These are phyloP conservation scores for Ptycholaimellus sp. DNA, from an alignment of 2,888 invertebrate species.

Conservation along the genomic window DNA sequence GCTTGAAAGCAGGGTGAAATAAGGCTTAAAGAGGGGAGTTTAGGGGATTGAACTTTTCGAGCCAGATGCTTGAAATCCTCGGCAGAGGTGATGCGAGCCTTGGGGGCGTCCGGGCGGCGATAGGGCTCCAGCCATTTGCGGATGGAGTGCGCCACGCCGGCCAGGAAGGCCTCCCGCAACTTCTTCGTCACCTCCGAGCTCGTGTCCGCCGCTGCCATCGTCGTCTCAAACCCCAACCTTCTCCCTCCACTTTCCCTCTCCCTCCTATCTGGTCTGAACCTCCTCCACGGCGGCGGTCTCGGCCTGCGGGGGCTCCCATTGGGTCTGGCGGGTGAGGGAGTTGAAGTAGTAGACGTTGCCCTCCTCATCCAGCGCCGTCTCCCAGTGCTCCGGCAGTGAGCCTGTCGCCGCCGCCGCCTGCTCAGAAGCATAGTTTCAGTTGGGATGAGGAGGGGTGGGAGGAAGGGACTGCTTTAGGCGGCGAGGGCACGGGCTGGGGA, in stretches of 20 bases:
- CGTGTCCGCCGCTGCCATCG: conserved; percentile 6
- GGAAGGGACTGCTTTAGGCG: not conserved
- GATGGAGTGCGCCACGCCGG: conserved; percentile 5
- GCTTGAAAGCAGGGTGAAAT: too few species aligned
- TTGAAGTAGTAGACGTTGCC: conserved; percentile 67
- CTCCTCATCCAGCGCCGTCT: conserved; percentile 50
- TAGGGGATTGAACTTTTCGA: too few species aligned
- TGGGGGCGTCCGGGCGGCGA: conserved; percentile 3
- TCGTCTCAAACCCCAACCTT: not conserved
- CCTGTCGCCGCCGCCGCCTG: conserved; percentile 3
- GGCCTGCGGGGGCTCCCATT: conserved; percentile 7
- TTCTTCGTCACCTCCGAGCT: conserved; percentile 3
- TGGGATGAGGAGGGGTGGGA: too few species aligned
- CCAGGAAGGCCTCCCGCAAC: conserved; percentile 5
- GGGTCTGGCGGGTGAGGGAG: conserved; percentile 8
- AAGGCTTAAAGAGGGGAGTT: too few species aligned
- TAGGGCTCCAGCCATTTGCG: conserved; percentile 6
- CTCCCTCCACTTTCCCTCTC: not conserved
- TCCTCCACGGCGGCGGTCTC: conserved; percentile 8
- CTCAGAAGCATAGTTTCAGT: too few species aligned
- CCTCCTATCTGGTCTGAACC: not conserved
- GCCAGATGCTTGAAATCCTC: conserved; percentile 5
- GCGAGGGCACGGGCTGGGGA: too few species aligned
- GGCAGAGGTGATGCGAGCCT: conserved; percentile 2
- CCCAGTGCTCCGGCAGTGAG: conserved; percentile 57